phyloP scores from a whole-genome alignment of 2,113 vertebrate species.

The Equus przewalskii region DNA sequence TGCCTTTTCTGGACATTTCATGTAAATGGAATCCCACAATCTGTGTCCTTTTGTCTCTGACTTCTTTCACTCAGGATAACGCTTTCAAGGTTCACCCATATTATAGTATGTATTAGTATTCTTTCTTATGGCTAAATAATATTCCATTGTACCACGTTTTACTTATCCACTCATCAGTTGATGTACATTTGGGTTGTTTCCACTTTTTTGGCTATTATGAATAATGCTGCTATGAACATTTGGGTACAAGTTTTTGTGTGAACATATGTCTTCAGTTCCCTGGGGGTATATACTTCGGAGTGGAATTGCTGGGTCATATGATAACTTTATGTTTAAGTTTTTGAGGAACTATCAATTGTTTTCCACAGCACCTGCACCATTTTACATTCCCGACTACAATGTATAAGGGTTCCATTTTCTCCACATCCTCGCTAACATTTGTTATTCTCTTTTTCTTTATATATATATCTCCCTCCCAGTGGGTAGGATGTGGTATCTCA shows the following conservation, averaged over 20 bases:
- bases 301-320: background rate
- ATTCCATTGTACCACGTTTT: background rate
- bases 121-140: background rate
- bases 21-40: background rate
- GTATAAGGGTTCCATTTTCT: background rate
- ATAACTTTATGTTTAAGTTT: constrained; percentile 5
- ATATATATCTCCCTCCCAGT: background rate
- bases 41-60: background rate
- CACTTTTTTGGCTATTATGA: background rate
- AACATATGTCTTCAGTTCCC: background rate
- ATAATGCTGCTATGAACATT: constrained; percentile 10
- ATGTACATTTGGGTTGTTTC: background rate
- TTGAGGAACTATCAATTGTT: background rate
- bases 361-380: background rate
- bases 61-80: background rate
- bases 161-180: background rate
- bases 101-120: background rate
- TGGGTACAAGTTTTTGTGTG: background rate
- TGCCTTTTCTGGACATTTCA: background rate
- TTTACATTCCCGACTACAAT: background rate
- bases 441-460: background rate
- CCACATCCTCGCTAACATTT: background rate
- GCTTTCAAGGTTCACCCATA: background rate
- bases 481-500: background rate
- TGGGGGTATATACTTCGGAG: background rate